Conservation (phyloP, 2,113 vertebrate genomes). For the Lontra canadensis region DNA sequence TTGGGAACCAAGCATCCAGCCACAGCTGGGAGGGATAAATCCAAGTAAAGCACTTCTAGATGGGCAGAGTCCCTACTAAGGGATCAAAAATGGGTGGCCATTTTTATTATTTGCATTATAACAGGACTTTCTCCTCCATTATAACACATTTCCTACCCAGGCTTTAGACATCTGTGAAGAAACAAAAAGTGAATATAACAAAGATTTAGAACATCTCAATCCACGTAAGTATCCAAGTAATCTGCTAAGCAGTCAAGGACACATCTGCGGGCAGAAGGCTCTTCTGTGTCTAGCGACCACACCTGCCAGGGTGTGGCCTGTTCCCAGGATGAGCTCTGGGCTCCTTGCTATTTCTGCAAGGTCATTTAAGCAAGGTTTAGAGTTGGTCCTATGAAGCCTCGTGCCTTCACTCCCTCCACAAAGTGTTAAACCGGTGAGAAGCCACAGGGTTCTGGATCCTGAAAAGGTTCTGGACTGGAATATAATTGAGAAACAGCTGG, state of each 20-base stretch:
- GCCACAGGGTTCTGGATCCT: neutral
- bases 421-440: neutral
- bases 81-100: neutral
- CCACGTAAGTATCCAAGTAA: neutral
- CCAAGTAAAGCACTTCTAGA: neutral
- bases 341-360: conserved; percentile 41
- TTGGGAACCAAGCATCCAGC: neutral
- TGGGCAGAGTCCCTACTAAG: neutral
- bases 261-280: neutral
- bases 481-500: neutral
- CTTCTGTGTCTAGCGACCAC: neutral
- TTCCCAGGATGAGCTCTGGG: neutral
- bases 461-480: neutral
- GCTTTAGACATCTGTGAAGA: conserved; percentile 19
- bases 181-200: conserved; percentile 19
- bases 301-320: neutral
- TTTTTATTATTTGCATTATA: neutral
- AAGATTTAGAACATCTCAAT: neutral
- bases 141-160: neutral
- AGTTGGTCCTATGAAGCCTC: neutral
- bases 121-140: neutral
- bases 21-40: neutral
- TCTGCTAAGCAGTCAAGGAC: neutral
- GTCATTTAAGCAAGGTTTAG: conserved; percentile 45
- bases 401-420: neutral